phyloP scores from a whole-genome alignment of 2,113 vertebrate genomes.

The Stigmatopora nigra region DNA sequence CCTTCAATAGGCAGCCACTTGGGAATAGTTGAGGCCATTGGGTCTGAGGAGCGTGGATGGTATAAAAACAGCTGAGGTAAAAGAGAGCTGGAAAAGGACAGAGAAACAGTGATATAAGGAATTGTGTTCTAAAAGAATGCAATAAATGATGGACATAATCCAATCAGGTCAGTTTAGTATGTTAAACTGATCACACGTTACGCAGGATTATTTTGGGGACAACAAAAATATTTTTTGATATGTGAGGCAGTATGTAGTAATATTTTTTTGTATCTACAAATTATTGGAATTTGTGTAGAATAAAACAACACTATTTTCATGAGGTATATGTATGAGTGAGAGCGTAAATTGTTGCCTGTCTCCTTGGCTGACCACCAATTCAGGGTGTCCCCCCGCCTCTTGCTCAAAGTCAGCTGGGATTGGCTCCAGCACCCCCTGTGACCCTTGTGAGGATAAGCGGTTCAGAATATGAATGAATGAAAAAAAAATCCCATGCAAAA shows the following conservation, averaged over 20 bases:
- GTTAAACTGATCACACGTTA: not conserved
- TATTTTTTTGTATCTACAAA: too few relatives aligned
- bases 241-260: not conserved
- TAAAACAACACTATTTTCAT: not conserved
- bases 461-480: too few relatives aligned
- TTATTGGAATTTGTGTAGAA: too few relatives aligned
- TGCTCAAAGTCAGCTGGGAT: too few relatives aligned
- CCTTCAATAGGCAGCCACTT: conserved; percentile 43
- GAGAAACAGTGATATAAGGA: not conserved
- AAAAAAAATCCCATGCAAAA: not conserved
- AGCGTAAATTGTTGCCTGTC: too few relatives aligned
- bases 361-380: too few relatives aligned
- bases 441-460: too few relatives aligned
- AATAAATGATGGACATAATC: not conserved
- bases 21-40: conserved; percentile 15
- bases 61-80: conserved; percentile 25
- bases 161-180: not conserved
- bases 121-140: not conserved
- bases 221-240: not conserved
- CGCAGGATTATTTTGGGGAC: not conserved
- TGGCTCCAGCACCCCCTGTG: too few relatives aligned
- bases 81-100: conserved; percentile 23
- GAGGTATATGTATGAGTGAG: not conserved
- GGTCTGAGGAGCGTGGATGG: conserved; percentile 31
- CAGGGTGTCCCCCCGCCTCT: too few relatives aligned